Evolutionary conservation across 53 echinoderm and acorn worm species (phyloP), one percentile per base, ranked within the genome.

Genomic region (Astropecten irregularis): DNA sequence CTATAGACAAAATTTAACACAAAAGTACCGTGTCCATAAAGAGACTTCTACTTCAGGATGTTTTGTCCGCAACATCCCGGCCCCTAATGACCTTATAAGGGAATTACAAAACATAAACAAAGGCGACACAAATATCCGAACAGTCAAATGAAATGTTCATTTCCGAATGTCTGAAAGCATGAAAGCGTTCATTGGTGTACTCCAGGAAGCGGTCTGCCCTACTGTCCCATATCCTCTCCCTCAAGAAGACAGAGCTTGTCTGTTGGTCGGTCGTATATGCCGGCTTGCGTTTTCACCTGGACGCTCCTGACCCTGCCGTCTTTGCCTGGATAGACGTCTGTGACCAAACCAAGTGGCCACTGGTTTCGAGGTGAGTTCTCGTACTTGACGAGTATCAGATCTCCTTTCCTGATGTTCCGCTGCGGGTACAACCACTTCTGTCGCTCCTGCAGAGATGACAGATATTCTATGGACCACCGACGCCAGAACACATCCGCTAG

Each of bases 201-300:
- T n/a, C n/a, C n/a, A n/a, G n/a, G n/a, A n/a, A n/a, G n/a, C n/a
- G n/a, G n/a, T n/a, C n/a, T n/a, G n/a, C n/a, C n/a, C n/a, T n/a
- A n/a, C n/a, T n/a, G n/a, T n/a, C n/a, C n/a, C n/a, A n/a, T n/a
- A n/a, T n/a, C n/a, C n/a, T n/a, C n/a, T n/a, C n/a, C n/a, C n/a
- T 56, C 56, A 23, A 56, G 27, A 9, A 86, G 39, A n/a, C n/a
- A n/a, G n/a, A n/a, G n/a, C 46, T 91, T 91, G 47, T 50, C 76
- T 3, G 87, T 76, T 13, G 91, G 91, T 21, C 91, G 23, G 49
- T 28, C 87, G 9, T 67, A 57, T 22, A 59, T 68, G 44, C 83
- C 53, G 5, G 46, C 46, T 13, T 83, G 88, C 10, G 84, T 38
- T 37, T 57, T 74, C 21, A 50, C n/a, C n/a, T n/a, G n/a, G n/a